Conservation (phyloP, 2,888 invertebrate species). For the Apodemia duryi region DNA sequence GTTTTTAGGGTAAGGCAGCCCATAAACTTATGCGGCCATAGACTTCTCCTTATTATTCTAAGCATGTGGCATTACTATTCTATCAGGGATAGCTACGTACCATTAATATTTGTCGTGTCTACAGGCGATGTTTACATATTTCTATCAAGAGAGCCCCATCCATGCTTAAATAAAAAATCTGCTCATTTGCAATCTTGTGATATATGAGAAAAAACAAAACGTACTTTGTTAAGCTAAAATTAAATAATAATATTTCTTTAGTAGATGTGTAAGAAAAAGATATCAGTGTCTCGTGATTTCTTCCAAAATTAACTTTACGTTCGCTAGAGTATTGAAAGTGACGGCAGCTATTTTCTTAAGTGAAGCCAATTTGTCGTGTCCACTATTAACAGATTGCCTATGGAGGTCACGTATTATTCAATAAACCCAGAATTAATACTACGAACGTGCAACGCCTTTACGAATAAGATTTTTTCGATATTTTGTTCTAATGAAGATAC, state of each 20-base stretch:
- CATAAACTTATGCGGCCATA: no score
- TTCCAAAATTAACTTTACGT: not conserved
- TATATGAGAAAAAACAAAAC: no score
- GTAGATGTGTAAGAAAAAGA: not conserved
- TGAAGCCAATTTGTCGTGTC: slow-evolving; percentile 37
- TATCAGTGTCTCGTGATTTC: slow-evolving; percentile 4
- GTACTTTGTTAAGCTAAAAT: not conserved
- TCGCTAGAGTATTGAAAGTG: not conserved
- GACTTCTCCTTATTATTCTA: no score
- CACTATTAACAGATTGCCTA: slow-evolving; percentile 54
- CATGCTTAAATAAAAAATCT: no score
- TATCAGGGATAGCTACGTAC: no score
- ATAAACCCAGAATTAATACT: slow-evolving; percentile 73
- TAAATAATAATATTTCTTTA: not conserved
- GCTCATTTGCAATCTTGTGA: no score
- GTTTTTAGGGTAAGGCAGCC: no score
- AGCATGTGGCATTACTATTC: no score
- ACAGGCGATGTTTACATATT: no score
- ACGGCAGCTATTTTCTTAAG: slow-evolving; percentile 14
- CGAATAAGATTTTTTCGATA: slow-evolving; percentile 48
- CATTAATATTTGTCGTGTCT: no score
- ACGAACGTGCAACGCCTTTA: slow-evolving; percentile 54
- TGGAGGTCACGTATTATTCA: slow-evolving; percentile 71
- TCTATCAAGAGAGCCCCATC: no score
- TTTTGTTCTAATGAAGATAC: slow-evolving; percentile 54